phyloP scores from a whole-genome alignment of 2,797 vertebrate species.

The Enteromius afrohamiltoni region DNA sequence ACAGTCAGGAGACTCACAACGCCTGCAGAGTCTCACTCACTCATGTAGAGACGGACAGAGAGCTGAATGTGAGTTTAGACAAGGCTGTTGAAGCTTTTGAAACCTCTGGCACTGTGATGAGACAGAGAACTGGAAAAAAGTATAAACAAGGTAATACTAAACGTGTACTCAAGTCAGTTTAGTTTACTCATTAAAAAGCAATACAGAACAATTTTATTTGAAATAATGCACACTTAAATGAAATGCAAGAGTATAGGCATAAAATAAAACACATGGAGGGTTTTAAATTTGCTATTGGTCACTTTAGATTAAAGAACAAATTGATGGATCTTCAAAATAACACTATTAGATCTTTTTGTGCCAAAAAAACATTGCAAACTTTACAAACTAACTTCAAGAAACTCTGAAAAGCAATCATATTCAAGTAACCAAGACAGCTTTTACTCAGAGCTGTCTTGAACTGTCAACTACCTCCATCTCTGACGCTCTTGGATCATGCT shows the following conservation, averaged over 20 bases:
- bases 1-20: conserved; percentile 22
- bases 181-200: background rate
- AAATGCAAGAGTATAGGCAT: background rate
- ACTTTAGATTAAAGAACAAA: background rate
- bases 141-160: background rate
- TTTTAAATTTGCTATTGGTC: background rate
- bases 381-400: background rate
- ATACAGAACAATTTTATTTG: background rate
- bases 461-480: background rate
- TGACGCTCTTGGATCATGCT: background rate
- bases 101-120: conserved; percentile 18
- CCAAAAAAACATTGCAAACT: background rate
- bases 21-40: background rate
- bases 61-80: conserved; percentile 37
- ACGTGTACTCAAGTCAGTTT: background rate
- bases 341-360: background rate
- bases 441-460: conserved; percentile 7
- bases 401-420: conserved; percentile 7
- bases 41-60: conserved; percentile 11
- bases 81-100: conserved; percentile 38
- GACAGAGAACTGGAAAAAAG: background rate
- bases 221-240: background rate
- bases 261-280: background rate
- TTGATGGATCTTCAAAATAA: background rate
- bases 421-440: background rate